A percentile compares a stretch with the other conserved stretches of the same genome.
Conservation (phyloP, 2,888 invertebrate species). For the Harpalus rubripes region DNA sequence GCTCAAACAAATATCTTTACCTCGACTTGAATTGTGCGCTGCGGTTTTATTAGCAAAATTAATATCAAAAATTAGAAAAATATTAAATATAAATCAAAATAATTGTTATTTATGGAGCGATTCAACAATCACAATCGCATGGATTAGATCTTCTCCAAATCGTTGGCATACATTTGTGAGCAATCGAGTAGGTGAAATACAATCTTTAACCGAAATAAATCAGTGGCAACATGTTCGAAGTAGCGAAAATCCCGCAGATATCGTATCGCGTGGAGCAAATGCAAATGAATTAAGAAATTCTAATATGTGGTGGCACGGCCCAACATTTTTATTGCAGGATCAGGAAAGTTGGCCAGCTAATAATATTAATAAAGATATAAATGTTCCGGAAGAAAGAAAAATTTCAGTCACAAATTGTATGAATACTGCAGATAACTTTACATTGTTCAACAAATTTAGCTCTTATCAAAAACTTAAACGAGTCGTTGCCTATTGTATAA, state of each 20-base stretch:
- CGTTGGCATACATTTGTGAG: slow-evolving; percentile 70
- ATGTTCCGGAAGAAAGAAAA: slow-evolving; percentile 27
- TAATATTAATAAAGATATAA: not conserved
- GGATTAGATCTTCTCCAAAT: slow-evolving; percentile 68
- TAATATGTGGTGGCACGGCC: slow-evolving; percentile 64
- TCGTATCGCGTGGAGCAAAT: slow-evolving; percentile 63
- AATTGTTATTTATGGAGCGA: slow-evolving; percentile 70
- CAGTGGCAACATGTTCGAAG: slow-evolving; percentile 66
- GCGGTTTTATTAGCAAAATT: slow-evolving; percentile 70
- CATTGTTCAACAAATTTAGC: slow-evolving; percentile 64
- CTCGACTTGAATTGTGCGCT: slow-evolving; percentile 71
- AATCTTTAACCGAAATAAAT: slow-evolving; percentile 46
- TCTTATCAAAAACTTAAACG: slow-evolving; percentile 60
- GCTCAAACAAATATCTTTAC: slow-evolving; percentile 69
- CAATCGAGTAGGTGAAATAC: slow-evolving; percentile 68
- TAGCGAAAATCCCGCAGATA: slow-evolving; percentile 67
- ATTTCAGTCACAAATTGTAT: not conserved
- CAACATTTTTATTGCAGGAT: slow-evolving; percentile 25
- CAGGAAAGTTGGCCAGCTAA: not conserved
- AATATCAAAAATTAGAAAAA: slow-evolving; percentile 54
- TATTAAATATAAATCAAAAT: slow-evolving; percentile 44
- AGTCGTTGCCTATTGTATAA: slow-evolving; percentile 57
- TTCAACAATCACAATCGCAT: slow-evolving; percentile 71
- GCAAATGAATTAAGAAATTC: not conserved
- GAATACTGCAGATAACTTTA: not conserved